phyloP scores from a whole-genome alignment of 2,113 vertebrate genomes.

The Vireo altiloquus region DNA sequence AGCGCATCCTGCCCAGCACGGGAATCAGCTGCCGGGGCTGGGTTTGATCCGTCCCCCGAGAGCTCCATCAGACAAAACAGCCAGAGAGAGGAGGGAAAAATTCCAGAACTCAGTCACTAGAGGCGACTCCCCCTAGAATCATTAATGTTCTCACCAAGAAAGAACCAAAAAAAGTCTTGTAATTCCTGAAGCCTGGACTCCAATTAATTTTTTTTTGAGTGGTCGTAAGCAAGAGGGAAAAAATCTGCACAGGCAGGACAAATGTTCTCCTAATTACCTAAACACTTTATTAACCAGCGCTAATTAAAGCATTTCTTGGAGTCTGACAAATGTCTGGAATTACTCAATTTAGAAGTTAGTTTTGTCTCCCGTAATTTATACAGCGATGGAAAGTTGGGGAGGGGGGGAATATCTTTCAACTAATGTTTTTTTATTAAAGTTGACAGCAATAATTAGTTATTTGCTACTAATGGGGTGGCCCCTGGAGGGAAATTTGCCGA shows the following conservation, averaged over 20 bases:
- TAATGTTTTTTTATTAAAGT: conserved; percentile 57
- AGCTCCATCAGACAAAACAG: background rate
- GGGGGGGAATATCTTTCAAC: conserved; percentile 22
- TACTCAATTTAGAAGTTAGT: conserved; percentile 73
- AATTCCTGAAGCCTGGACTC: conserved; percentile 1
- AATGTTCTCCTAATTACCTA: conserved; percentile 72
- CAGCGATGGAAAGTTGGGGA: conserved; percentile 50
- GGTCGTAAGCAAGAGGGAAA: conserved; percentile 44
- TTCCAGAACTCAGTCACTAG: background rate
- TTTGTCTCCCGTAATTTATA: conserved; percentile 69
- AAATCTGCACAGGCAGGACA: conserved; percentile 51
- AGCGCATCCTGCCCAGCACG: background rate
- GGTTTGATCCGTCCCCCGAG: background rate
- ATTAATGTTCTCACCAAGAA: background rate
- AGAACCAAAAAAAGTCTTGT: background rate
- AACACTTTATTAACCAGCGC: conserved; percentile 71
- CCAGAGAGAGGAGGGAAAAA: background rate
- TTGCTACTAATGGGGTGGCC: conserved; percentile 27
- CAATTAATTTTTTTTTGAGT: conserved; percentile 47
- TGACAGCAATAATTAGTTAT: conserved; percentile 49
- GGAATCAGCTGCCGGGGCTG: background rate
- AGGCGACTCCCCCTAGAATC: background rate
- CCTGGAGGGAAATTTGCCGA: background rate
- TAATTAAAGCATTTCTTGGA: conserved; percentile 77
- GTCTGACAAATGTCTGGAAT: conserved; percentile 75